phyloP scores from a whole-genome alignment of 2,797 vertebrate genomes.

The Dipus sagitta region DNA sequence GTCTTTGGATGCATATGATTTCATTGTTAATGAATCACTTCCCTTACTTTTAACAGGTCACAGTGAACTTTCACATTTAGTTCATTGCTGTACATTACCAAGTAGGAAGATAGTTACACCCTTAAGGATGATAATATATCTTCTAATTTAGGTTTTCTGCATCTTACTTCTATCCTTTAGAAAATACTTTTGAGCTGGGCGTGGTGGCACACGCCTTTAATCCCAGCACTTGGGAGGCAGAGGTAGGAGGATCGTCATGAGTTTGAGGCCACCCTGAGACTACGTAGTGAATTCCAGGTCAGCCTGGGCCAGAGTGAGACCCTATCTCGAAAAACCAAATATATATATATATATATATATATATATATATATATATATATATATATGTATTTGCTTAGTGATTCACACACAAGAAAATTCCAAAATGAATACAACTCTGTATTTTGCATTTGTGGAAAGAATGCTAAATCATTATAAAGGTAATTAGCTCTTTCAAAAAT shows the following conservation, averaged over 20 bases:
- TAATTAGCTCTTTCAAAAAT: conserved; percentile 59
- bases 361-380: too few relatives aligned
- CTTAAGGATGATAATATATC: conserved; percentile 59
- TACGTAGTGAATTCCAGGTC: too few relatives aligned
- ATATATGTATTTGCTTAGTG: too few relatives aligned
- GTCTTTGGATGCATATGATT: conserved; percentile 36
- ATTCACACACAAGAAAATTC: conserved; percentile 41
- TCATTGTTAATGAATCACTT: conserved; percentile 72
- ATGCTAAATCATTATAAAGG: not conserved
- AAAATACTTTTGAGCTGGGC: conserved; percentile 39
- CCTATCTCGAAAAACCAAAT: too few relatives aligned
- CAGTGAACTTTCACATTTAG: conserved; percentile 72
- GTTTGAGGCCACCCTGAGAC: too few relatives aligned
- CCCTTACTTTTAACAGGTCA: conserved; percentile 72
- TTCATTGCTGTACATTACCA: conserved; percentile 29
- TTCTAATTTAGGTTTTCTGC: conserved; percentile 45
- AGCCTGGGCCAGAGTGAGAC: too few relatives aligned
- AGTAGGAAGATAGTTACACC: conserved; percentile 35
- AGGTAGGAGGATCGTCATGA: too few relatives aligned
- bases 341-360: too few relatives aligned
- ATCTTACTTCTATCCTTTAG: conserved; percentile 54
- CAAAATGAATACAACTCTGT: conserved; percentile 24
- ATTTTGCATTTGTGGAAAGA: conserved; percentile 58
- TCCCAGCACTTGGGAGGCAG: too few relatives aligned
- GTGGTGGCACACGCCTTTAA: too few relatives aligned